Evolutionary conservation across 2,113 vertebrate genomes (phyloP), one percentile per base, ranked within the genome.

Genomic region (Laticauda laticaudata): DNA sequence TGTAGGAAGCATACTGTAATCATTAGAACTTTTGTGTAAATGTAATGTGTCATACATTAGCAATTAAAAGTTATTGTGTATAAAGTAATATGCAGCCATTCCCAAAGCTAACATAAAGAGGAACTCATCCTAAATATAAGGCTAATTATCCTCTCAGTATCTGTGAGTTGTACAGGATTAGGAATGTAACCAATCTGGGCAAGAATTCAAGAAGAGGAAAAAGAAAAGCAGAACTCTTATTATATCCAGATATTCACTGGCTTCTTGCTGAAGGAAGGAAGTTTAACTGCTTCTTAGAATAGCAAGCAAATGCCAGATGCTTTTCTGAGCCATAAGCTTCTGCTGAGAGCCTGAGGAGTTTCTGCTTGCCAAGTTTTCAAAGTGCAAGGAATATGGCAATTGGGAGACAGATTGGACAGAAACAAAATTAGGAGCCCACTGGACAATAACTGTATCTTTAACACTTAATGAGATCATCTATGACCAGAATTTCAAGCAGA

Each of bases 1-100:
- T 90, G 34, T 5, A 93, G 85, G 29, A 90, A 64, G 89, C 93
- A 92, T 91, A 88, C 94, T 94, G 57, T 59, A 29, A 21, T 87
- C 48, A 56, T 54, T n/a, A 43, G 43, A 29, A 10, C 43, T 39
- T 87, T 90, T 51, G 18, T 45, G 39, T 26, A 90, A 87, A 88
- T 85, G 14, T 90, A 90, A 89, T 11, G 26, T 26, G 57, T 61
- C 75, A n/a, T 69, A 54, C 59, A 87, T 56, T 51, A 91, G 88
- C 86, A 5, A 34, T 48, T 56, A 61, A 43, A 81, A 20, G 75
- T 56, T 26, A 90, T 45, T 86, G 26, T 90, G 54, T 45, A 87
- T 48, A 48, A 57, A 87, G n/a, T n/a, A 55, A 87, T 69, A 87
- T 51, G 48, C 86, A 88, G 51, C 29, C 39, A 57, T 29, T 57